Percentiles rank a stretch among this genome's conserved stretches.
Conservation (phyloP, 2,797 vertebrate genomes). For the Malacoctenus gilli region DNA sequence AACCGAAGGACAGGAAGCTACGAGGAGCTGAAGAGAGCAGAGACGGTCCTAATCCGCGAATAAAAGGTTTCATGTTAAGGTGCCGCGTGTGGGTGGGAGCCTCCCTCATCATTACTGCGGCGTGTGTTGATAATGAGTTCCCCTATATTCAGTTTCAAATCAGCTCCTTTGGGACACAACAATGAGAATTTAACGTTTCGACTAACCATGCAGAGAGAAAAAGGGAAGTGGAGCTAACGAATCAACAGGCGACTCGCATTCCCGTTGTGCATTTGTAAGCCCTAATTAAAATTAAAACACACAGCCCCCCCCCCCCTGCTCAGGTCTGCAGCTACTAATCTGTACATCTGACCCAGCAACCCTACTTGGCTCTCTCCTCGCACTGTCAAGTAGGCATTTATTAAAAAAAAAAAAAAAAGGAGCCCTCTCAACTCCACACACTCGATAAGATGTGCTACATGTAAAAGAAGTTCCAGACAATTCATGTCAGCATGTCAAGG, state of each 20-base stretch:
- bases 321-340: conserved; percentile 26
- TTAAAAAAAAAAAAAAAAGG: background rate
- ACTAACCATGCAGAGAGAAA: conserved; percentile 38
- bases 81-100: conserved; percentile 10
- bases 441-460: background rate
- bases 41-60: conserved; percentile 9
- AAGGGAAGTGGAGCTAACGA: conserved; percentile 46
- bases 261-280: conserved; percentile 35
- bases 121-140: conserved; percentile 47
- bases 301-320: conserved; percentile 27
- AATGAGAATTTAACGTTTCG: conserved; percentile 44
- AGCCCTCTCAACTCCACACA: too few relatives aligned
- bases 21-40: background rate
- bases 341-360: conserved; percentile 35
- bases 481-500: conserved; percentile 56
- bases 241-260: conserved; percentile 43
- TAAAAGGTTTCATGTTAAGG: conserved; percentile 23
- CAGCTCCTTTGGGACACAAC: conserved; percentile 40
- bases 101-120: conserved; percentile 24
- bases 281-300: conserved; percentile 55
- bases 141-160: conserved; percentile 43
- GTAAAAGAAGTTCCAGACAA: conserved; percentile 25
- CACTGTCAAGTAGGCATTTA: conserved; percentile 6
- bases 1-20: background rate
- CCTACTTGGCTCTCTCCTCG: background rate